Evolutionary conservation across 2,797 vertebrate species (phyloP).

Genomic region (Apogon hyalosoma): DNA sequence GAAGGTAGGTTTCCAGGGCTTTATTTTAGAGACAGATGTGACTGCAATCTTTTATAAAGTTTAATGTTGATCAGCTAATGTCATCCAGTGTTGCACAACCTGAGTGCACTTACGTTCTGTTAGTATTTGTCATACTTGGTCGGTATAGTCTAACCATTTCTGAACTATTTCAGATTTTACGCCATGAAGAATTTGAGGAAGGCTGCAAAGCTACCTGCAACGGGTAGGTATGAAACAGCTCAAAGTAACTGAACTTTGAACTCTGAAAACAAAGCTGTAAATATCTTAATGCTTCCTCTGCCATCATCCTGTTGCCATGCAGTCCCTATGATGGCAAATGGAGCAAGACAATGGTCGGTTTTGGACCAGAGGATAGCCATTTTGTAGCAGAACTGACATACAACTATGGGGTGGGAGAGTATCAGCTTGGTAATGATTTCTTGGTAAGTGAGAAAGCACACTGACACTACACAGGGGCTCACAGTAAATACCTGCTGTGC

Average conservation of each 20-base stretch:
- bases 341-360: constrained; percentile 99
- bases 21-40: background rate
- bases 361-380: constrained; percentile 92
- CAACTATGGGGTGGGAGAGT: constrained; percentile 94
- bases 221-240: constrained; percentile 81
- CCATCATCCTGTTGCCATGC: constrained; percentile 8
- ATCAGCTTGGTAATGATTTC: constrained; percentile 94
- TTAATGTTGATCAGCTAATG: constrained; percentile 2
- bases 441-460: constrained; percentile 82
- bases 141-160: background rate
- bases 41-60: background rate
- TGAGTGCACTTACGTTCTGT: background rate
- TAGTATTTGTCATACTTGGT: background rate
- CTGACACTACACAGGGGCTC: background rate
- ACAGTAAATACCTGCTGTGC: background rate
- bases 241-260: constrained; percentile 29
- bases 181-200: constrained; percentile 97
- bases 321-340: constrained; percentile 98
- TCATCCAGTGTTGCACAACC: constrained; percentile 21
- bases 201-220: constrained; percentile 97
- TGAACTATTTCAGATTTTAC: constrained; percentile 79
- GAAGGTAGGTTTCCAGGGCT: constrained; percentile 80
- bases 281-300: constrained; percentile 3
- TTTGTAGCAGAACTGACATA: constrained; percentile 97
- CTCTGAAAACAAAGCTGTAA: background rate